phyloP scores from a whole-genome alignment of 2,113 vertebrate species.

The Ariopsis seemanni region DNA sequence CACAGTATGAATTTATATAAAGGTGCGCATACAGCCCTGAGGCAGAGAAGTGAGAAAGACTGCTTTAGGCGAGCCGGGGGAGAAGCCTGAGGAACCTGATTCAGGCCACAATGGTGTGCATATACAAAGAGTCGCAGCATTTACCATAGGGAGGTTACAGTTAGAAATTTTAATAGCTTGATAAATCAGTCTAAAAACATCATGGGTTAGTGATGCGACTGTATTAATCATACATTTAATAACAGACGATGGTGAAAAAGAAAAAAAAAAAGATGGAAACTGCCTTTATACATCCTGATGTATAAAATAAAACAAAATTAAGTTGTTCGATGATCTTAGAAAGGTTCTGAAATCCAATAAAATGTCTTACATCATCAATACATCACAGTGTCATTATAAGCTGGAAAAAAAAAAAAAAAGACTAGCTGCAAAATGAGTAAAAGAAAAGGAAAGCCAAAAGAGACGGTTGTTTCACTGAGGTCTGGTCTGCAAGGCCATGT shows the following conservation, averaged over 20 bases:
- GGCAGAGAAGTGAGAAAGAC: slow-evolving; percentile 18
- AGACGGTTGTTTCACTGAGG: no score
- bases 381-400: neutral
- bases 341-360: neutral
- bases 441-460: neutral
- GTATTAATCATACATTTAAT: neutral
- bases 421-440: neutral
- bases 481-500: no score
- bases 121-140: neutral
- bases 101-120: neutral
- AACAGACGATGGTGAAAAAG: neutral
- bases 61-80: slow-evolving; percentile 30
- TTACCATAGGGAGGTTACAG: neutral
- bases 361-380: neutral
- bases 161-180: neutral
- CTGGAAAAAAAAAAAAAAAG: neutral
- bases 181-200: neutral
- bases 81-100: slow-evolving; percentile 23
- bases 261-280: neutral
- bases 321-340: neutral
- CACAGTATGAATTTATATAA: neutral
- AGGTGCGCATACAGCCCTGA: neutral
- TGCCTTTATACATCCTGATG: neutral
- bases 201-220: neutral
- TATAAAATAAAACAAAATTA: no score